Evolutionary conservation across 1,140 invertebrate species (phyloP), one percentile per base, ranked within the genome.

Genomic region (Leguminivora glycinivorella): DNA sequence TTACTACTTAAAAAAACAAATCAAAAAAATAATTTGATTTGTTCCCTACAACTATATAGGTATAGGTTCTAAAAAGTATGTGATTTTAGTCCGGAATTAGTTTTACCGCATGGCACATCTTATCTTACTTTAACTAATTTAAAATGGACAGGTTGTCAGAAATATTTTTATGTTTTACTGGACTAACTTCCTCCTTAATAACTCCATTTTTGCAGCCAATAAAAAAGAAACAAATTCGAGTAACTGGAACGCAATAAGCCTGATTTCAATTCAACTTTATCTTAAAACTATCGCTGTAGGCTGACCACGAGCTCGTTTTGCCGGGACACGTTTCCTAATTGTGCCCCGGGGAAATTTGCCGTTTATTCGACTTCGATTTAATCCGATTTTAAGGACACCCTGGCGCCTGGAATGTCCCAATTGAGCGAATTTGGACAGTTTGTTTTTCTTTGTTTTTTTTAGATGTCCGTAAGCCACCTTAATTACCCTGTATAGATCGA

Each of bases 321-420:
- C 47, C 47, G 47, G 47, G 47, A 52, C 47, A 22, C 47, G 47
- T 52, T 6, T 52, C 47, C 47, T 52, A 52, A 52, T 52, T 52
- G 47, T 52, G 47, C 47, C 19, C 47, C 22, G 17, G 47, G 47
- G 47, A 52, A 52, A 52, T 52, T 52, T 52, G 47, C 19, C 47
- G 19, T 52, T 52, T 52, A 52, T 52, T 52, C 47, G 14, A 52
- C 47, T 52, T 52, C 47, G 47, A 52, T 52, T 52, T 52, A 52
- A 52, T 52, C 47, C 19, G 47, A 52, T 52, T 52, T 52, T 52
- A 52, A 52, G 47, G 47, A 52, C 47, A 52, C 47, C 19, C 47
- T 22, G 22, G 47, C 47, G 47, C 47, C 19, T 2, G 47, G 6
- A 52, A 9, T 52, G 47, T 52, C 47, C 47, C 47, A 19, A 22